phyloP scores from a whole-genome alignment of 35 echinoderm and acorn worm genomes.

The Apostichopus parvimensis region DNA sequence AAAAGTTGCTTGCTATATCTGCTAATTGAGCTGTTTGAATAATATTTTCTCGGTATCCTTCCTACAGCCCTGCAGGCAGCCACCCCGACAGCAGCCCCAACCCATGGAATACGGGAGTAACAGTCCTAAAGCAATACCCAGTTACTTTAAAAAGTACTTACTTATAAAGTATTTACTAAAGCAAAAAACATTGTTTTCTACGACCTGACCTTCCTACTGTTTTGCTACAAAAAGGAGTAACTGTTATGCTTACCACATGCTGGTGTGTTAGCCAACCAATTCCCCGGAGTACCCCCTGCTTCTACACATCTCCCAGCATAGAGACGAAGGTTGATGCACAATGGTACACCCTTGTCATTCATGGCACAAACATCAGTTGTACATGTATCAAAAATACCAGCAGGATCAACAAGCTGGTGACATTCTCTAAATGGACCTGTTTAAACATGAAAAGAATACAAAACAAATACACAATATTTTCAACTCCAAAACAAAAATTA shows the following conservation, averaged over 20 bases:
- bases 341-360: neutral
- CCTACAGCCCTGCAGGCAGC: no score
- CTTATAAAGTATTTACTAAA: no score
- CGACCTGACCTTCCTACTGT: no score
- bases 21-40: no score
- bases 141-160: no score
- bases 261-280: conserved; percentile 56
- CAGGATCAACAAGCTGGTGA: conserved; percentile 72
- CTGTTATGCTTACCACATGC: conserved; percentile 61
- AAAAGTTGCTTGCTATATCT: no score
- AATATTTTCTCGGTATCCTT: no score
- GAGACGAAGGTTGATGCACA: conserved; percentile 61
- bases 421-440: conserved; percentile 75
- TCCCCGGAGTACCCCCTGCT: conserved; percentile 36
- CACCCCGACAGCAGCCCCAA: no score
- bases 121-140: neutral
- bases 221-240: no score
- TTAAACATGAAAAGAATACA: neutral
- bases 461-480: no score
- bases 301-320: conserved; percentile 58
- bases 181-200: no score
- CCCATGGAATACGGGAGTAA: neutral
- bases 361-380: conserved; percentile 69
- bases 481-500: no score
- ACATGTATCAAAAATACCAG: conserved; percentile 58